Percentiles rank a stretch among this genome's conserved stretches.
These are phyloP conservation scores for Drosophila kanekoi DNA, from an alignment of 2,888 invertebrate genomes.

Conservation along the genomic window DNA sequence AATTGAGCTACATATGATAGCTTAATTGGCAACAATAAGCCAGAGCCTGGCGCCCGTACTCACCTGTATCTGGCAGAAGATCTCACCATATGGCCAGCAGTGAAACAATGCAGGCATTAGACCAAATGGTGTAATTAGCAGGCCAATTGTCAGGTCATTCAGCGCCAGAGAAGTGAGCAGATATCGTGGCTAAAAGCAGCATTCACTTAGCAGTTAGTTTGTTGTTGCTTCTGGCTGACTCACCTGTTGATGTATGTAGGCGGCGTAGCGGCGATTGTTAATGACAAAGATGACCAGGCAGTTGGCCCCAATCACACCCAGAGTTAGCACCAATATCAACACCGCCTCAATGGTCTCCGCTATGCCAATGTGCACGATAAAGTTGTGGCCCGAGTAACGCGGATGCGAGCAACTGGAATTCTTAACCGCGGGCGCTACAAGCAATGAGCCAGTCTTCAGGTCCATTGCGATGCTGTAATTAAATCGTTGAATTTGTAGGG, in stretches of 20 bases:
- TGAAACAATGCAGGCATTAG: conserved; percentile 93
- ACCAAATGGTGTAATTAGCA: conserved; percentile 94
- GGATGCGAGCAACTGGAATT: conserved; percentile 94
- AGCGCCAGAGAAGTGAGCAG: conserved; percentile 94
- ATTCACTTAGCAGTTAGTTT: conserved; percentile 6
- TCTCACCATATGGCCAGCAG: conserved; percentile 96
- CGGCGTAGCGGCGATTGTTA: conserved; percentile 93
- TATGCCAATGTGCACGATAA: conserved; percentile 88
- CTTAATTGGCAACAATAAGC: conserved; percentile 32
- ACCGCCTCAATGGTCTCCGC: conserved; percentile 91
- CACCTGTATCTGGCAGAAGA: conserved; percentile 96
- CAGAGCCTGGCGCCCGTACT: conserved; percentile 56
- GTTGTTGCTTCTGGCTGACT: conserved; percentile 50
- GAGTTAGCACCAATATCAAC: conserved; percentile 90
- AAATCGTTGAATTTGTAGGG: not conserved
- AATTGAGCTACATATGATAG: conserved; percentile 28
- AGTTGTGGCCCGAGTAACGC: conserved; percentile 88
- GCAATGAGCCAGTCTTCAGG: conserved; percentile 87
- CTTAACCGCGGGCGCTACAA: conserved; percentile 92
- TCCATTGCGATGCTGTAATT: conserved; percentile 85
- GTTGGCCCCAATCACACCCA: conserved; percentile 93
- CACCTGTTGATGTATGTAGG: conserved; percentile 95
- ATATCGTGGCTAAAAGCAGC: conserved; percentile 90
- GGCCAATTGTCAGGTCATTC: conserved; percentile 94
- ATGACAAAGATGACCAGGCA: conserved; percentile 92